Base-by-base conservation (phyloP, 2,888 invertebrate genomes). In the Hanleya hanleyi region DNA sequence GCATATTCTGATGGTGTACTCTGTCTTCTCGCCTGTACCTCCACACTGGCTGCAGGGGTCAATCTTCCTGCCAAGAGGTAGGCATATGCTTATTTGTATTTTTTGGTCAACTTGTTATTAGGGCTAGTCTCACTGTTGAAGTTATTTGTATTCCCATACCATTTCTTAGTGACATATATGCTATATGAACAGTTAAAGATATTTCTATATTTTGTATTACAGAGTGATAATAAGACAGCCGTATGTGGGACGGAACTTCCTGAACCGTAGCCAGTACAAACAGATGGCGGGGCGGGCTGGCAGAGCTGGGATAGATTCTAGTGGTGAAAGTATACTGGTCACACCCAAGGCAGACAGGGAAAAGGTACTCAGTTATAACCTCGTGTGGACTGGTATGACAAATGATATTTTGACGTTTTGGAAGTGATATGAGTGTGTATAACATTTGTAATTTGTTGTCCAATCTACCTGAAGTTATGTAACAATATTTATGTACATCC, bases 261-360 rank as follows among this genome's bases (percentile, higher is more conserved):
- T 98, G 75, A 93, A 94, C 67, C 92, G 95, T 33, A 94, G 94
- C 78, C 93, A 94, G 79, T 99, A 99, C 91, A 95, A 97, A 77
- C 99, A 99, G 93, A 99, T 99, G 98, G 94, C 94, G 69, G 98
- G 98, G 0, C 92, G 98, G 69, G 98, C 98, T 5, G 98, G 98
- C 0, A 93, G 98, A 74, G 96, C 97, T 0, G 98, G 98, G 0
- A 92, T 96, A 79, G 95, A 95, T 38, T 93, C 94, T 68, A 92
- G 93, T 9, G 97, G 96, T 49, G 97, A 98, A 87, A 97, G 97
- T 88, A 95, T 97, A 87, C 91, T 97, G n/a, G 94, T 98, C 49
- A 94, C 95, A 82, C 92, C 93, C 70, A 90, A 90, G 36, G 89
- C 90, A 38, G 95, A 96, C 67, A 87, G 84, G 65, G 77, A 85